phyloP scores from a whole-genome alignment of 1,140 invertebrate species.

The Planococcus citri region DNA sequence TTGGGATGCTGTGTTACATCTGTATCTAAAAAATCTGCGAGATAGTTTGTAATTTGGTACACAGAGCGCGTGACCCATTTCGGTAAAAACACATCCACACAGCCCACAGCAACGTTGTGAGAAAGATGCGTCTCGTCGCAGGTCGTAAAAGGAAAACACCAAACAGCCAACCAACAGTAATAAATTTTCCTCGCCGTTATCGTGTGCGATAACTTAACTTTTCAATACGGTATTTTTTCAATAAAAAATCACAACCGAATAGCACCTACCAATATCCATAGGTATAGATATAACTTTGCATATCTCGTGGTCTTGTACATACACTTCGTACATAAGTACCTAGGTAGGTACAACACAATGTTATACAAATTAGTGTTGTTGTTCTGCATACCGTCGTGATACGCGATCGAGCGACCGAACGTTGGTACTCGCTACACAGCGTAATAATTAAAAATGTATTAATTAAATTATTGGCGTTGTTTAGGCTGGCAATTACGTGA shows the following conservation, averaged over 20 bases:
- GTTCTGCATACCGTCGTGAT: too few species aligned
- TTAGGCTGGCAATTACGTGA: not conserved
- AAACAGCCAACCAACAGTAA: not conserved
- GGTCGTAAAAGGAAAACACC: not conserved
- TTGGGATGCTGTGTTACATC: not conserved
- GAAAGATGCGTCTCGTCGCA: not conserved
- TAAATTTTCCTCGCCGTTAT: not conserved
- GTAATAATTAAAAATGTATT: constrained; percentile 8
- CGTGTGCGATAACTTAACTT: too few species aligned
- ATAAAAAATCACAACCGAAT: too few species aligned
- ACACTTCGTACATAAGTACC: too few species aligned
- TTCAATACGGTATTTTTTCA: too few species aligned
- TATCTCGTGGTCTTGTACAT: too few species aligned
- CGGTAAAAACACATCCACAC: not conserved
- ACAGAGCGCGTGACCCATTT: not conserved
- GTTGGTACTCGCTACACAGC: too few species aligned
- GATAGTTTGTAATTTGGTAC: not conserved
- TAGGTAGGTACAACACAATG: too few species aligned
- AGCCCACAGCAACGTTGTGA: too few species aligned
- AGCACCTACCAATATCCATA: too few species aligned
- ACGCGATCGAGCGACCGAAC: not conserved
- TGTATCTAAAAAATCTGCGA: not conserved
- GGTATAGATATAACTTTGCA: too few species aligned
- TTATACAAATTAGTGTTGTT: too few species aligned
- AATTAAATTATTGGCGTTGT: constrained; percentile 1